Evolutionary conservation across 2,113 vertebrate genomes (phyloP).

Genomic region (Dascyllus trimaculatus): DNA sequence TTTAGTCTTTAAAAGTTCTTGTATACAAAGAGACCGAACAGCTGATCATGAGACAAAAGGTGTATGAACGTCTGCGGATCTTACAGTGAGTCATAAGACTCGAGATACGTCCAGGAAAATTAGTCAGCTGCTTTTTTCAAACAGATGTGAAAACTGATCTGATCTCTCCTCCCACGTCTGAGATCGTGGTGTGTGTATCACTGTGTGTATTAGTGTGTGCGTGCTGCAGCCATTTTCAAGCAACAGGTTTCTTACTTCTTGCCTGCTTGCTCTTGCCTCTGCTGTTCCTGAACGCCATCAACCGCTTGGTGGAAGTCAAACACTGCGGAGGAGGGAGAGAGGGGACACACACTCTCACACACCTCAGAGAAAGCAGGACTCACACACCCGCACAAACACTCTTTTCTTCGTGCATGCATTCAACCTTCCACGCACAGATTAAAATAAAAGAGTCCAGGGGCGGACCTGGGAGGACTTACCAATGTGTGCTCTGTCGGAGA

Average conservation of each 20-base stretch:
- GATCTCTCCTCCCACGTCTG: not conserved
- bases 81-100: not conserved
- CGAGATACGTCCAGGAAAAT: no score
- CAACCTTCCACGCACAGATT: slow-evolving; percentile 19
- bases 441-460: not conserved
- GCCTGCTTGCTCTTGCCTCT: slow-evolving; percentile 96
- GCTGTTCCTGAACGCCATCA: slow-evolving; percentile 96
- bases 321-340: slow-evolving; percentile 86
- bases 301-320: slow-evolving; percentile 99
- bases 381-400: not conserved
- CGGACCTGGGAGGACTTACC: slow-evolving; percentile 83
- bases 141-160: not conserved
- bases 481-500: slow-evolving; percentile 98
- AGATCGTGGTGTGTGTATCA: not conserved
- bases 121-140: no score
- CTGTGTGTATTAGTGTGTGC: slow-evolving; percentile 6
- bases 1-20: not conserved
- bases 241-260: slow-evolving; percentile 90
- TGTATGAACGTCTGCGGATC: not conserved
- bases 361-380: slow-evolving; percentile 64
- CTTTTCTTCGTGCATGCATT: slow-evolving; percentile 29
- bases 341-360: slow-evolving; percentile 74
- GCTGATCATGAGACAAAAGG: not conserved
- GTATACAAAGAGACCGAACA: not conserved
- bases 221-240: slow-evolving; percentile 34